Evolutionary conservation across 2,113 vertebrate species (phyloP).

Genomic region (Cheilinus undulatus): DNA sequence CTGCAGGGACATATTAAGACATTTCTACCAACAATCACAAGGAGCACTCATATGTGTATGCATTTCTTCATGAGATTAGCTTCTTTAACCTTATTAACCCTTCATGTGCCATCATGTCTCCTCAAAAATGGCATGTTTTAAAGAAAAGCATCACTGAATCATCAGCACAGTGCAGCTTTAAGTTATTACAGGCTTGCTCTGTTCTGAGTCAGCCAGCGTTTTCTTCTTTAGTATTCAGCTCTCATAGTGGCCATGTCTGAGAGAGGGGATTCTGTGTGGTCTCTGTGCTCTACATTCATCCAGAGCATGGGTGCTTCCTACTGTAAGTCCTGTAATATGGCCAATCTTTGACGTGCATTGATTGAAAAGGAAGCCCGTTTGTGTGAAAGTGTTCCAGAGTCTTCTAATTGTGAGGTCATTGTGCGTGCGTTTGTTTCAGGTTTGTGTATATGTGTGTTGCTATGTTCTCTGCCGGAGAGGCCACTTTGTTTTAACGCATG

Average conservation of each 20-base stretch:
- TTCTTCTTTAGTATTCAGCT: conserved; percentile 80
- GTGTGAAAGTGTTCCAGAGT: conserved; percentile 44
- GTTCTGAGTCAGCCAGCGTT: conserved; percentile 65
- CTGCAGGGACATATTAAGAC: background rate
- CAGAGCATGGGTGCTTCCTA: conserved; percentile 32
- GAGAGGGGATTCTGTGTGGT: conserved; percentile 55
- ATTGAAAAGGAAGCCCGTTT: conserved; percentile 16
- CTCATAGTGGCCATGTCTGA: conserved; percentile 70
- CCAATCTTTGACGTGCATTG: conserved; percentile 2
- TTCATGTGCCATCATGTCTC: background rate
- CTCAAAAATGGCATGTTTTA: background rate
- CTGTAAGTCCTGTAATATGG: conserved; percentile 41
- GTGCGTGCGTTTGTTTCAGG: conserved; percentile 31
- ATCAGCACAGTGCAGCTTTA: conserved; percentile 25
- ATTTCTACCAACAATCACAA: no score
- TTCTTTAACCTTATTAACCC: background rate
- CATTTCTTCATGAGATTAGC: background rate
- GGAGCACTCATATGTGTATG: background rate
- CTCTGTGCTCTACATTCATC: conserved; percentile 41
- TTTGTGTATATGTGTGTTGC: conserved; percentile 49
- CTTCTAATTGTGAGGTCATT: conserved; percentile 47
- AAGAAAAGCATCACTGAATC: background rate
- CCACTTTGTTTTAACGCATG: conserved; percentile 84
- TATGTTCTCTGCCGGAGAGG: conserved; percentile 64
- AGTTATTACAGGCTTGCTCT: conserved; percentile 42